Evolutionary conservation across 1,140 invertebrate species (phyloP), one percentile per base, ranked within the genome.

Genomic region (Bombus sibiricus): DNA sequence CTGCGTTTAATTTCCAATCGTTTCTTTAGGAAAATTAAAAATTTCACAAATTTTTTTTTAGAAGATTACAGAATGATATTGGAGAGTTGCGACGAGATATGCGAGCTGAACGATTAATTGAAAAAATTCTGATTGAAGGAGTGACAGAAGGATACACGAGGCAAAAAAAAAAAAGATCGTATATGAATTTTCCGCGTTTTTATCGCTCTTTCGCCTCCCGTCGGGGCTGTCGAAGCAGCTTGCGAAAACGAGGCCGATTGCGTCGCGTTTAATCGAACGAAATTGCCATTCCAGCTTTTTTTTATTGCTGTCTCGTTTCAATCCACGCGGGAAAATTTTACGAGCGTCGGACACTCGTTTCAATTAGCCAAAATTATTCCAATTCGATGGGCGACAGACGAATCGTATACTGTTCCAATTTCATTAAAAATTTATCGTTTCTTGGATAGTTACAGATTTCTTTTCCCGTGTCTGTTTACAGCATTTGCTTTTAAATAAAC

Each of bases 311-410:
- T 28, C 25, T 74, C 59, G 41, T 72, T 66, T 39, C 53, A 9
- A 10, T 41, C 18, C n/a, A 3, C 71, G 39, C 53, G 39, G n/a
- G 25, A 73, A 69, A 73, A 87, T 83, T 83, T 75, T 66, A 47
- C 37, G 53, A 62, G 15, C 18, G n/a, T n/a, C n/a, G 32, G 22
- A 78, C 78, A 57, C 47, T 43, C 66, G 73, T 64, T 78, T 47
- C 87, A 87, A 87, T 86, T 83, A 68, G 80, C 34, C 32, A 59
- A 86, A 77, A 88, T 86, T 86, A 86, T 83, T 88, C 66, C 74
- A 32, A 82, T 74, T 72, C 81, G 74, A 59, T 22, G 79, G 64
- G 37, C 18, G 37, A 47, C 59, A 57, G 22, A 41, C 39, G 77
- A 34, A 68, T 37, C 68, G 53, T 39, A 41, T 25, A n/a, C 10